Base-by-base conservation (phyloP, 1,140 invertebrate species). In the Aphis gossypii region DNA sequence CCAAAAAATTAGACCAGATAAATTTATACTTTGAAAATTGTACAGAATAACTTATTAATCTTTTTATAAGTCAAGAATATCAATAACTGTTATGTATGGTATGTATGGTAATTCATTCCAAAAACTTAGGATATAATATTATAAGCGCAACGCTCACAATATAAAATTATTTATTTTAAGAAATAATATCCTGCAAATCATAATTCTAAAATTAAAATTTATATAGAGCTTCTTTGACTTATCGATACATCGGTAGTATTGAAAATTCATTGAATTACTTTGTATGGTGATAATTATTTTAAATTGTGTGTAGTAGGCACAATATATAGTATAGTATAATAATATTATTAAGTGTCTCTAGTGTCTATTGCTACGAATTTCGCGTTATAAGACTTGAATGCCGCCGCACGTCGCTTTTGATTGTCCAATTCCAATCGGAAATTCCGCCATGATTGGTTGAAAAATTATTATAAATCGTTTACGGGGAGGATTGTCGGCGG, bases 381-480 rank as follows among this genome's bases (percentile, higher is more conserved):
- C 30, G 14, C 60, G 60, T n/a, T n/a, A 3, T 3, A 76, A 76
- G 11, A 76, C 30, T 76, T n/a, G 60, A 76, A 76, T 76, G 60
- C 56, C 11, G 21, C 76, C 83, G 83, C 83, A 5, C 38, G 41
- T 84, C 38, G 60, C 60, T 76, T 76, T 76, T 76, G 60, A 76
- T 76, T 76, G 60, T 76, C 60, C n/a, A 76, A 76, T 44, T 41
- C 21, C 83, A 25, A 84, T 41, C 35, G 38, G 83, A 41, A 84
- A 84, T 41, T 41, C 38, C 38, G 1, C 35, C 23, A 25, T 41
- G 83, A 41, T 84, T 83, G 76, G 38, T 84, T 84, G 41, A 83
- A 83, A 83, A 83, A 83, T 30, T 76, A 91, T 91, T 82, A 83
- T 20, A 48, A 92, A 92, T 82, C 41, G 83, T 84, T 44, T 41